Conservation (phyloP, 2,888 invertebrate species). For the Cordilura impudica region DNA sequence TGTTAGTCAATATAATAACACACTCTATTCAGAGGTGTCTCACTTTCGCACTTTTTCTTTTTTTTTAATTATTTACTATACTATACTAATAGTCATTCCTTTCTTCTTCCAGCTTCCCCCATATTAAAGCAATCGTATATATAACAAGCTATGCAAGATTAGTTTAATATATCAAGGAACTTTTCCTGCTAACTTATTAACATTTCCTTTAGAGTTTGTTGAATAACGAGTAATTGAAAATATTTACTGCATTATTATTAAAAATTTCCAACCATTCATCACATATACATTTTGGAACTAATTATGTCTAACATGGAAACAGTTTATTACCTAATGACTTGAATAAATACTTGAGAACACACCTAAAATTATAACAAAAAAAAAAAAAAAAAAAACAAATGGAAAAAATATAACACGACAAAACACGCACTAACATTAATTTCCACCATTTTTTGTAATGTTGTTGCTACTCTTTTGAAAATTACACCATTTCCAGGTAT, state of each 20-base stretch:
- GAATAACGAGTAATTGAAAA: neutral
- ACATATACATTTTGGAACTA: slow-evolving; percentile 37
- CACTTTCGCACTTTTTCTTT: too few relatives aligned
- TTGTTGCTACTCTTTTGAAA: neutral
- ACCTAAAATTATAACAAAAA: slow-evolving; percentile 57
- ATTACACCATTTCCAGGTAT: neutral
- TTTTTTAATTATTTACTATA: too few relatives aligned
- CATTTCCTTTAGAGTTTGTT: neutral
- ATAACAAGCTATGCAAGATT: neutral
- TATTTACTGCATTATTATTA: slow-evolving; percentile 28
- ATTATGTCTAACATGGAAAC: slow-evolving; percentile 58
- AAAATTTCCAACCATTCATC: slow-evolving; percentile 45
- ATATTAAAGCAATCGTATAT: neutral
- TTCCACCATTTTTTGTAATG: slow-evolving; percentile 45
- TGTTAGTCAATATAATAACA: too few relatives aligned
- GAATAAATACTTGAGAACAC: slow-evolving; percentile 57
- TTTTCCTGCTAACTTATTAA: neutral
- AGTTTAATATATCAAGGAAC: neutral
- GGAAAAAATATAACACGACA: slow-evolving; percentile 40
- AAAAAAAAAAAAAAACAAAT: too few relatives aligned
- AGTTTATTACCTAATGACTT: slow-evolving; percentile 62
- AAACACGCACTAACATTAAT: slow-evolving; percentile 59
- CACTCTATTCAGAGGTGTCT: too few relatives aligned
- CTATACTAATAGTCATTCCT: too few relatives aligned
- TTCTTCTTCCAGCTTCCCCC: too few relatives aligned